These are phyloP conservation scores for Ceratina australensis DNA, from an alignment of 1,140 invertebrate species.

Conservation along the genomic window DNA sequence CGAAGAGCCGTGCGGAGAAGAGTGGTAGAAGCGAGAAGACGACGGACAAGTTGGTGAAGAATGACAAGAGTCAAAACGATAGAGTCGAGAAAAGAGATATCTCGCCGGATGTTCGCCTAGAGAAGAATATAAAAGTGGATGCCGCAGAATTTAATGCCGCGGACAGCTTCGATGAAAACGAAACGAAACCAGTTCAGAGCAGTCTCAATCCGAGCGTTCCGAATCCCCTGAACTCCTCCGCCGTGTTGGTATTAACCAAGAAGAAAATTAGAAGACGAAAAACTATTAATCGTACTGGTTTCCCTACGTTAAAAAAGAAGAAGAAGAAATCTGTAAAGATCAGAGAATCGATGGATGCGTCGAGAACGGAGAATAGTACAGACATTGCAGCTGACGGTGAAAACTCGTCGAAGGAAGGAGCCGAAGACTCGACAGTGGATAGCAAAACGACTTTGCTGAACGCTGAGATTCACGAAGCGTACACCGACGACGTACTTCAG, in stretches of 20 bases:
- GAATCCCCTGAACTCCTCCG: slow-evolving; percentile 55
- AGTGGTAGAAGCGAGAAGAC: slow-evolving; percentile 44
- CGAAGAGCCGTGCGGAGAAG: slow-evolving; percentile 38
- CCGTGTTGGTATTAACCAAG: slow-evolving; percentile 73
- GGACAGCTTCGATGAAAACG: slow-evolving; percentile 29
- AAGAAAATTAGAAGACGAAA: slow-evolving; percentile 87
- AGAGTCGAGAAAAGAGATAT: slow-evolving; percentile 52
- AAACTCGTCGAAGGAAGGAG: slow-evolving; percentile 21
- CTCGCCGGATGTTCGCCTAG: slow-evolving; percentile 32
- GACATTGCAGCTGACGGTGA: not conserved
- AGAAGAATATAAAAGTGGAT: slow-evolving; percentile 57
- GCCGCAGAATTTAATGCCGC: slow-evolving; percentile 26
- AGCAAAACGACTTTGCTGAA: slow-evolving; percentile 37
- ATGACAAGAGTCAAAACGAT: slow-evolving; percentile 49
- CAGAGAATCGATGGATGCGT: slow-evolving; percentile 9
- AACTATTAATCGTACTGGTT: slow-evolving; percentile 91
- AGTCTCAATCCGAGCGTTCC: slow-evolving; percentile 42
- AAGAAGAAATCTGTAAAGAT: slow-evolving; percentile 82
- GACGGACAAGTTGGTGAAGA: slow-evolving; percentile 48
- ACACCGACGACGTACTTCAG: not conserved
- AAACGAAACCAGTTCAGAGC: slow-evolving; percentile 41
- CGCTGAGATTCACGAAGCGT: not conserved
- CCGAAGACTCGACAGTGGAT: slow-evolving; percentile 47
- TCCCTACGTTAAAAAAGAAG: slow-evolving; percentile 91
- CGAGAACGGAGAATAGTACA: not conserved